Evolutionary conservation across 2,888 invertebrate species (phyloP).

Genomic region (Schrankia costaestrigalis): DNA sequence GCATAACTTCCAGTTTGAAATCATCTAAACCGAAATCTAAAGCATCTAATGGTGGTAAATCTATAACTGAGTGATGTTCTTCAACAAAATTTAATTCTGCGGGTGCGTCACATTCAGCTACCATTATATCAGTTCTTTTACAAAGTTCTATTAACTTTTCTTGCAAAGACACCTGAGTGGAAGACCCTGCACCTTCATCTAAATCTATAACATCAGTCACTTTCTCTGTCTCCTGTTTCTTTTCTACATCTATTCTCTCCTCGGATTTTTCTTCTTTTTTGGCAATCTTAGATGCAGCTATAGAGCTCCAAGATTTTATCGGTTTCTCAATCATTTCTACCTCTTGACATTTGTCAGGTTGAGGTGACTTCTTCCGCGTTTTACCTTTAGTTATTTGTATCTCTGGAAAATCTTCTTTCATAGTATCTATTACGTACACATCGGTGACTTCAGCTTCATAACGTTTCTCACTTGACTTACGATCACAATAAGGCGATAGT

Average conservation of each 20-base stretch:
- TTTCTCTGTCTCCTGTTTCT: constrained; percentile 23
- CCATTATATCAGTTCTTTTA: constrained; percentile 72
- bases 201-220: constrained; percentile 19
- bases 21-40: constrained; percentile 70
- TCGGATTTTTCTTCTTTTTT: constrained; percentile 24
- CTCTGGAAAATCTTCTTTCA: constrained; percentile 71
- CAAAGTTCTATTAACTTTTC: constrained; percentile 69
- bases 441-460: constrained; percentile 56
- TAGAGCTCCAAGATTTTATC: constrained; percentile 78
- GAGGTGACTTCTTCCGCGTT: constrained; percentile 59
- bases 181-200: constrained; percentile 39
- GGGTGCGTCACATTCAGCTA: constrained; percentile 72
- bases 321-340: constrained; percentile 43
- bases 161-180: constrained; percentile 53
- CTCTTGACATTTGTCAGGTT: constrained; percentile 41
- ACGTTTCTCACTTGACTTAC: constrained; percentile 47
- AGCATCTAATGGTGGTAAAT: constrained; percentile 63
- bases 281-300: constrained; percentile 61
- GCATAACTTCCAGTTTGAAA: constrained; percentile 70
- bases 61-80: constrained; percentile 65
- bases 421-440: constrained; percentile 69
- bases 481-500: constrained; percentile 51
- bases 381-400: constrained; percentile 70
- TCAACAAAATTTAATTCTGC: constrained; percentile 69
- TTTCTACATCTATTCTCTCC: constrained; percentile 38